Conservation (phyloP, 2,888 invertebrate species). For the Orthonevra nobilis region DNA sequence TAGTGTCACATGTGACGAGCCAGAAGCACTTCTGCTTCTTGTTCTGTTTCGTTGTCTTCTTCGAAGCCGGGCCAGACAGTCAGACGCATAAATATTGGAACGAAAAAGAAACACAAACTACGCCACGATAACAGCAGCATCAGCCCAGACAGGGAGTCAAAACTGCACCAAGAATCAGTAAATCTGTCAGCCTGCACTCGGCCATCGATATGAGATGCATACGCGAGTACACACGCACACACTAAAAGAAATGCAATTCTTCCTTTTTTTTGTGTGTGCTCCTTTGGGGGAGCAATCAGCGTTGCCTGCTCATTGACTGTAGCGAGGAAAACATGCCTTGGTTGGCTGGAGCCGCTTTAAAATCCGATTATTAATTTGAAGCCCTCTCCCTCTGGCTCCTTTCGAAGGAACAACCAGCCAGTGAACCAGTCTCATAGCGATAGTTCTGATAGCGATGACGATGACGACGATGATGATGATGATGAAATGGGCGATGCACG, state of each 20-base stretch:
- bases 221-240: background rate
- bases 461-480: slow-evolving; percentile 24
- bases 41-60: slow-evolving; percentile 34
- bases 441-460: slow-evolving; percentile 36
- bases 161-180: slow-evolving; percentile 43
- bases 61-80: slow-evolving; percentile 63
- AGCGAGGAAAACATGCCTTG: slow-evolving; percentile 39
- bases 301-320: slow-evolving; percentile 55
- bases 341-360: slow-evolving; percentile 40
- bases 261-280: slow-evolving; percentile 22
- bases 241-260: slow-evolving; percentile 3
- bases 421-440: slow-evolving; percentile 10
- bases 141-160: slow-evolving; percentile 23
- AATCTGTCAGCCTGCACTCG: slow-evolving; percentile 52
- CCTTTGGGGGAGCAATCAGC: slow-evolving; percentile 26
- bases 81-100: slow-evolving; percentile 70
- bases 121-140: slow-evolving; percentile 33
- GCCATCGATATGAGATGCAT: too few relatives aligned
- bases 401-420: background rate
- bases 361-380: slow-evolving; percentile 47
- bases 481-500: too few relatives aligned
- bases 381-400: background rate
- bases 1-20: slow-evolving; percentile 48
- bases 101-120: slow-evolving; percentile 32
- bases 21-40: slow-evolving; percentile 54